Conservation (phyloP, 2,888 invertebrate genomes). For the Malachius bipustulatus region DNA sequence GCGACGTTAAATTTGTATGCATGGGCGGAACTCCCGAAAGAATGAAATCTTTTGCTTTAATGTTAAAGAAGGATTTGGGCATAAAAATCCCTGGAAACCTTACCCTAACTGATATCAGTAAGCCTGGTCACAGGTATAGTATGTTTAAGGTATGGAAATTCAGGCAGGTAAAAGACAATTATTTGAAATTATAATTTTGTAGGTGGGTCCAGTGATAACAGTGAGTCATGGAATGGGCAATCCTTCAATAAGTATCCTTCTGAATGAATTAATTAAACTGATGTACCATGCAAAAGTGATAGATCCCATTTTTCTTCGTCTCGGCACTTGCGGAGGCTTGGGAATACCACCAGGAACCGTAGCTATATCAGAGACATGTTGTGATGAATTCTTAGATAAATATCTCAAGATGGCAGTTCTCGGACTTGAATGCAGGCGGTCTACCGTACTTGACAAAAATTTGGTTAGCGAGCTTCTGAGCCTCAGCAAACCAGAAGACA, state of each 20-base stretch:
- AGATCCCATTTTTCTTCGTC: constrained; percentile 51
- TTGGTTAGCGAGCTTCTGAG: constrained; percentile 42
- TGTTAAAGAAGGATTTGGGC: constrained; percentile 40
- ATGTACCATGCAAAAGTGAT: constrained; percentile 52
- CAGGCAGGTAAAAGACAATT: too few species aligned
- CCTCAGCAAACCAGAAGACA: constrained; percentile 32
- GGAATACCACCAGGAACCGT: constrained; percentile 51
- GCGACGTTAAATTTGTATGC: constrained; percentile 56
- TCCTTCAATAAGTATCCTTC: constrained; percentile 56
- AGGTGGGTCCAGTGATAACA: constrained; percentile 52
- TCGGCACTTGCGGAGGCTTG: constrained; percentile 59
- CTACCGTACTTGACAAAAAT: constrained; percentile 44
- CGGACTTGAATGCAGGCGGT: constrained; percentile 41
- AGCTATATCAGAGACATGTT: constrained; percentile 44
- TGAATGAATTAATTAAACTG: constrained; percentile 61
- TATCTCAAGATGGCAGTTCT: constrained; percentile 37
- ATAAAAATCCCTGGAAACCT: constrained; percentile 35
- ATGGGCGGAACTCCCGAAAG: constrained; percentile 55
- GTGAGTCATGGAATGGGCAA: constrained; percentile 63
- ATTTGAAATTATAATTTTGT: too few species aligned
- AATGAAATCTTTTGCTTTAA: constrained; percentile 51
- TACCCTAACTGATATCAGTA: constrained; percentile 43
- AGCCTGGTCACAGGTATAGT: constrained; percentile 48
- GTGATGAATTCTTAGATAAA: neutral
- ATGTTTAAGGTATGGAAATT: constrained; percentile 58